Evolutionary conservation across 2,113 vertebrate genomes (phyloP), one percentile per base, ranked within the genome.

Genomic region (Synodontis membranacea): DNA sequence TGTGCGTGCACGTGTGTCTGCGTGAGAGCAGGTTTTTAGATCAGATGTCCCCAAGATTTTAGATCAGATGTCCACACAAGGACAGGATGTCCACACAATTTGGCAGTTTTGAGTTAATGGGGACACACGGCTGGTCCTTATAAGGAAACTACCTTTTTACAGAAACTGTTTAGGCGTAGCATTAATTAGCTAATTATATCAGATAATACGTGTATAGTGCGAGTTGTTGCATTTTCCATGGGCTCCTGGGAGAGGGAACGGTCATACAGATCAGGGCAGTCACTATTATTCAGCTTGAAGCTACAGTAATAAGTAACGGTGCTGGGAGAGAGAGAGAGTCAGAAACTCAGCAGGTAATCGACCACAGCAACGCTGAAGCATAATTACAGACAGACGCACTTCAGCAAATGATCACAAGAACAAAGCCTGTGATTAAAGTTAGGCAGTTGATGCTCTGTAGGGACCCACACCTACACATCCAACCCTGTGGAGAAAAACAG

Each of bases 401-500:
- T 44, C 46, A 54, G 46, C 44, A 74, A 83, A 80, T 52, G 78
- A 83, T 34, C 81, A 78, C 75, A 74, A 23, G 17, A 83, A n/a
- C 74, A 72, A 66, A 72, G 58, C 25, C 46, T 39, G 56, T 84
- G 23, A 64, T 78, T 50, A 70, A 46, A 44, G 70, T 46, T 83
- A 70, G 42, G 54, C 34, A 56, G 6, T 6, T 48, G 42, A n/a
- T 54, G 58, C 70, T 79, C 58, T 70, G 46, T 31, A 76, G 37
- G 44, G 62, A 44, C 72, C 60, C 81, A 66, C 72, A 79, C 68
- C 79, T 19, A 58, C 62, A 68, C 44, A 86, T 88, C 84, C 80
- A 84, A 46, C 80, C 34, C 48, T 58, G 58, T 25, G 87, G 50
- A 88, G 42, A 90, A 89, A 88, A 91, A 91, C 90, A 91, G 91